Evolutionary conservation across 2,888 invertebrate genomes (phyloP).

Genomic region (Leptopterna dolabrata): DNA sequence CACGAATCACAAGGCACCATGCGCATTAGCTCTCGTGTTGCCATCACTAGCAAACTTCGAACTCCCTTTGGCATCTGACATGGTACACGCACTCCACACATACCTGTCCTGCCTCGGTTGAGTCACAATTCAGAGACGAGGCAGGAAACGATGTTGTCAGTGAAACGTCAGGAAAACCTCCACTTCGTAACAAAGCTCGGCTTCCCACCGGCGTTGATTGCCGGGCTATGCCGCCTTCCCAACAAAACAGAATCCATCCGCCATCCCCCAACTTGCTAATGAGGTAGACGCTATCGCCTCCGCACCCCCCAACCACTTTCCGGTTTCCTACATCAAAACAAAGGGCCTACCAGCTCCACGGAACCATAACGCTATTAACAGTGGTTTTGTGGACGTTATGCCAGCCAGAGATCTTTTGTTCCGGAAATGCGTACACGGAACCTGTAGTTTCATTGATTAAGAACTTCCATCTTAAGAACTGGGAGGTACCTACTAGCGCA

Average conservation of each 20-base stretch:
- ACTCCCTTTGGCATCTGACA: too few species aligned
- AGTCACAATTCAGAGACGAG: background rate
- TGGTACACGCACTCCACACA: background rate
- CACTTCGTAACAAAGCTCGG: background rate
- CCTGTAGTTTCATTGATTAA: background rate
- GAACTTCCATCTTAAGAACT: background rate
- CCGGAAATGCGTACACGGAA: background rate
- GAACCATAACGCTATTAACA: conserved; percentile 13
- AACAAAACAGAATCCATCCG: conserved; percentile 6
- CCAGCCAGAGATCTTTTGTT: background rate
- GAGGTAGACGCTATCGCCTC: background rate
- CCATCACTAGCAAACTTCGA: too few species aligned
- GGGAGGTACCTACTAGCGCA: too few species aligned
- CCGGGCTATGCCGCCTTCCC: background rate
- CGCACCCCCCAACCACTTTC: background rate
- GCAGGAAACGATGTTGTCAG: background rate
- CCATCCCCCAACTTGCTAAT: background rate
- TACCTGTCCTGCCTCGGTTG: background rate
- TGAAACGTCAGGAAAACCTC: background rate
- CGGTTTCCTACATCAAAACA: conserved; percentile 14
- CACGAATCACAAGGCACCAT: too few species aligned
- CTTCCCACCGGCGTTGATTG: background rate
- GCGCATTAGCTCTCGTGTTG: too few species aligned
- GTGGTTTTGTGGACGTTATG: background rate
- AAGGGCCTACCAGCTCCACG: conserved; percentile 7